These are phyloP conservation scores for Sphaerodactylus townsendi DNA, from an alignment of 2,113 vertebrate species.

Conservation along the genomic window DNA sequence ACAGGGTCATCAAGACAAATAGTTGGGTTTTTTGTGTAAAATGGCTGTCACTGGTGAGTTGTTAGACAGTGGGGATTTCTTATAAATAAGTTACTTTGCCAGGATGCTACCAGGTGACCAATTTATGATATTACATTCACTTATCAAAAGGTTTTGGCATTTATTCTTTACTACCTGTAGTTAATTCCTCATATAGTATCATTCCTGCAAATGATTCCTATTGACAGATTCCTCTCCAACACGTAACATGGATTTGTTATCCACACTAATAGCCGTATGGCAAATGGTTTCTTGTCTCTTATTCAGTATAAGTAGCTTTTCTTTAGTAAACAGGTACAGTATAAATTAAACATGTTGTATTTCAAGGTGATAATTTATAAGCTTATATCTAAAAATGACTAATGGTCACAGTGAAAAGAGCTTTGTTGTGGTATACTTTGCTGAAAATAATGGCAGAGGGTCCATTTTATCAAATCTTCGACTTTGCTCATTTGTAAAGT, in stretches of 20 bases:
- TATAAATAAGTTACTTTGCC: neutral
- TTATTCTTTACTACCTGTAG: neutral
- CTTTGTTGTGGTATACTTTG: neutral
- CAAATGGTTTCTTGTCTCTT: neutral
- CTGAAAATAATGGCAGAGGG: rapidly evolving
- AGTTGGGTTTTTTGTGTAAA: neutral
- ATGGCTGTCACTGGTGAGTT: neutral
- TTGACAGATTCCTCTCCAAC: neutral
- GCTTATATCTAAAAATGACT: neutral
- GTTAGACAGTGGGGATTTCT: neutral
- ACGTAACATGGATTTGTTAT: neutral
- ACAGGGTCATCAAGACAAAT: no score
- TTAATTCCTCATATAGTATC: neutral
- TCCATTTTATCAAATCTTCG: neutral
- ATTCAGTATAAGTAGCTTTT: neutral
- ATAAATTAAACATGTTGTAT: neutral
- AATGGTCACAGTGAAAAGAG: neutral
- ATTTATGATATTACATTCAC: neutral
- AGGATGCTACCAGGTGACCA: neutral
- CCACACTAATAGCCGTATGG: neutral
- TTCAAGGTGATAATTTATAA: neutral
- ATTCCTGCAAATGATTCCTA: neutral
- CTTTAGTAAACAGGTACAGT: neutral
- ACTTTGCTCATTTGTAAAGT: neutral
- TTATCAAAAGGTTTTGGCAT: neutral